Evolutionary conservation across 2,888 invertebrate genomes (phyloP).

Genomic region (Brachypterus glaber): DNA sequence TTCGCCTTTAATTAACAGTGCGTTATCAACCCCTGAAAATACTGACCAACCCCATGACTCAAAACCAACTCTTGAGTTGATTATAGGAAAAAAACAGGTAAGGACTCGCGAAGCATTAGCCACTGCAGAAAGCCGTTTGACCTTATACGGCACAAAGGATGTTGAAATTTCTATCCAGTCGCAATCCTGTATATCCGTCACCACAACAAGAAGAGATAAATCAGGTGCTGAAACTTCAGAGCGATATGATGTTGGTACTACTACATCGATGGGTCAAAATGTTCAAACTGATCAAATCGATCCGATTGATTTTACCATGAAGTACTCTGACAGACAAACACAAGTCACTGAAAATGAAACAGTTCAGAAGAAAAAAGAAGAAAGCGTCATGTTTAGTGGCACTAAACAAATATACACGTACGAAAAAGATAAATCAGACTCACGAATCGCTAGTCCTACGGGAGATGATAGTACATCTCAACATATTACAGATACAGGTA

Average conservation of each 20-base stretch:
- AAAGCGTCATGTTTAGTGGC: constrained; percentile 44
- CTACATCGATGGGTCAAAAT: constrained; percentile 39
- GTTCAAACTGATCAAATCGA: constrained; percentile 34
- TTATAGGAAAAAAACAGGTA: constrained; percentile 46
- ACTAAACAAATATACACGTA: constrained; percentile 45
- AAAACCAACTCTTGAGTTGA: constrained; percentile 41
- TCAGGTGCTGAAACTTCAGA: constrained; percentile 42
- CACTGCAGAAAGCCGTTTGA: constrained; percentile 45
- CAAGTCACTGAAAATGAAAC: constrained; percentile 22
- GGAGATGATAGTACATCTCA: constrained; percentile 46
- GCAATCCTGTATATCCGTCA: constrained; percentile 46
- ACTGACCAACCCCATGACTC: constrained; percentile 16
- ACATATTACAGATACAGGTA: constrained; percentile 47
- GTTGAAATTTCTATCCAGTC: constrained; percentile 48
- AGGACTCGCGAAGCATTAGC: constrained; percentile 45
- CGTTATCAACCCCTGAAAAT: constrained; percentile 30
- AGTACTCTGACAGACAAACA: constrained; percentile 27
- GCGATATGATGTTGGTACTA: constrained; percentile 41
- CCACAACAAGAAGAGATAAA: constrained; percentile 37
- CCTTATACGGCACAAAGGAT: constrained; percentile 44
- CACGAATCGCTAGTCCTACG: constrained; percentile 35
- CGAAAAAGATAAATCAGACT: constrained; percentile 27
- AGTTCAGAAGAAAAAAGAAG: constrained; percentile 40
- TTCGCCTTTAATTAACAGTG: constrained; percentile 38
- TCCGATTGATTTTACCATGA: constrained; percentile 21